phyloP scores from a whole-genome alignment of 2,113 vertebrate species.

The Cephalopterus ornatus region DNA sequence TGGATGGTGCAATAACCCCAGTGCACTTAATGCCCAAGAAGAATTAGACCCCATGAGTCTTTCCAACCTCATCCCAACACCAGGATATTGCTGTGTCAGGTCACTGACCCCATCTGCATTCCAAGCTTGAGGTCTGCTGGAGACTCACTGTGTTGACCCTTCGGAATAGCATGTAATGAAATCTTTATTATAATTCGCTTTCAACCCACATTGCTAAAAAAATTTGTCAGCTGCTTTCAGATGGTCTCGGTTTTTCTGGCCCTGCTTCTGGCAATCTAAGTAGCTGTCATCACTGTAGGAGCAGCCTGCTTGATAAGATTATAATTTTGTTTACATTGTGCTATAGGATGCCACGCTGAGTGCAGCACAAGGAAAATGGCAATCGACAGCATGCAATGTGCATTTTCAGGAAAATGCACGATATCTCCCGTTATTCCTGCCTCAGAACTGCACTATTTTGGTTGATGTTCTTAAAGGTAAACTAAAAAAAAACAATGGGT shows the following conservation, averaged over 20 bases:
- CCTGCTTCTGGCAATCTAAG: constrained; percentile 58
- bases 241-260: constrained; percentile 57
- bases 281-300: constrained; percentile 55
- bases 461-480: constrained; percentile 10
- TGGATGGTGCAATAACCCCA: background rate
- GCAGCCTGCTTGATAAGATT: constrained; percentile 74
- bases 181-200: constrained; percentile 64
- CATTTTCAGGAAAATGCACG: constrained; percentile 26
- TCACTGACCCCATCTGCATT: background rate
- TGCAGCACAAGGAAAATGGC: constrained; percentile 51
- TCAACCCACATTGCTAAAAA: constrained; percentile 40
- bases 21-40: background rate
- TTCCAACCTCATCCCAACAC: background rate
- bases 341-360: constrained; percentile 69
- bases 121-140: background rate
- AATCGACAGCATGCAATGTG: constrained; percentile 46
- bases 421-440: background rate
- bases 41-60: background rate
- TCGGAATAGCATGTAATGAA: constrained; percentile 35
- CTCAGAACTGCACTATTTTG: background rate
- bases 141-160: background rate
- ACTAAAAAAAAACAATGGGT: background rate
- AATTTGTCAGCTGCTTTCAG: constrained; percentile 57
- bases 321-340: constrained; percentile 78
- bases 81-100: background rate